Evolutionary conservation across 2,888 invertebrate species (phyloP).

Genomic region (Galerucella calmariensis): DNA sequence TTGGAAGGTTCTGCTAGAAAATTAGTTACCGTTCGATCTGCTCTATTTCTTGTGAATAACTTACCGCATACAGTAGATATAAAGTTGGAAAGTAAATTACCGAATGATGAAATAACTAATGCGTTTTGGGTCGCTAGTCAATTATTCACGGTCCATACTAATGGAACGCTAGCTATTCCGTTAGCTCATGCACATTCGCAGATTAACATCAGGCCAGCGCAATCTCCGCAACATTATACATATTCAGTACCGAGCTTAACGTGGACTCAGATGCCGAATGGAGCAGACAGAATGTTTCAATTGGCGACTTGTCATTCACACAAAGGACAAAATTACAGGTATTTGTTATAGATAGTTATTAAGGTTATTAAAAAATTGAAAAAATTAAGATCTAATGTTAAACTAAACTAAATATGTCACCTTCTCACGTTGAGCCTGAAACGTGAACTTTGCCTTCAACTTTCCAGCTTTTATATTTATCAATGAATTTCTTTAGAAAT

Average conservation of each 20-base stretch:
- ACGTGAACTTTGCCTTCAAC: too few relatives aligned
- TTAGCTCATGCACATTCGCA: constrained; percentile 78
- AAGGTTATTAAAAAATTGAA: too few relatives aligned
- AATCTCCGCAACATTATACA: constrained; percentile 65
- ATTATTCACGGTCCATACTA: constrained; percentile 66
- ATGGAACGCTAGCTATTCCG: constrained; percentile 78
- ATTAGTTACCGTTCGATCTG: constrained; percentile 91
- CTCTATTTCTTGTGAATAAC: constrained; percentile 82
- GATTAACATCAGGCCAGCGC: constrained; percentile 79
- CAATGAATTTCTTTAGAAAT: too few relatives aligned
- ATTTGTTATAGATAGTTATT: constrained; percentile 19
- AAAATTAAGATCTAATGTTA: too few relatives aligned
- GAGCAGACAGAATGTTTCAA: constrained; percentile 62
- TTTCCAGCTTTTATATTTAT: too few relatives aligned
- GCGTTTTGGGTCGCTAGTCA: constrained; percentile 60
- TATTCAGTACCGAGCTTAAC: constrained; percentile 71
- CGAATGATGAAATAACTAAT: constrained; percentile 57
- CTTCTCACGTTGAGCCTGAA: too few relatives aligned
- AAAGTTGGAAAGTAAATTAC: constrained; percentile 73
- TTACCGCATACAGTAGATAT: constrained; percentile 79
- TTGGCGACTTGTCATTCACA: constrained; percentile 65
- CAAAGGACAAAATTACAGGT: constrained; percentile 66
- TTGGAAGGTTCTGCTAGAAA: constrained; percentile 95
- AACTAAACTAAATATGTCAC: too few relatives aligned
- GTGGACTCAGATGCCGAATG: constrained; percentile 71